Evolutionary conservation across 2,888 invertebrate genomes (phyloP).

Genomic region (Lacanobia wlatinum): DNA sequence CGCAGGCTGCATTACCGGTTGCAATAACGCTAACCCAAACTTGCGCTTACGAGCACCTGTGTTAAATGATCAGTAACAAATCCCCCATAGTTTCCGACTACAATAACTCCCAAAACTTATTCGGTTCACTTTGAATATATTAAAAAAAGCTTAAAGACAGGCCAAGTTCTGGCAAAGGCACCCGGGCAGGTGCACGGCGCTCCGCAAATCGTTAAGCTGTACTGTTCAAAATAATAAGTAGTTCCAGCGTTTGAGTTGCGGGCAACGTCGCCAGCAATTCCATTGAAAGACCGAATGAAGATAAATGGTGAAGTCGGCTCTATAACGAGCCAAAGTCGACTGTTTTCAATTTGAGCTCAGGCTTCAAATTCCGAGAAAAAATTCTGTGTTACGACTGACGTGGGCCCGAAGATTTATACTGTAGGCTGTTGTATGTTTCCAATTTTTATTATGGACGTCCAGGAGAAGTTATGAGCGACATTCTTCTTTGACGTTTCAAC

Average conservation of each 20-base stretch:
- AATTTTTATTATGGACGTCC: conserved; percentile 60
- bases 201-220: conserved; percentile 87
- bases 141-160: conserved; percentile 41
- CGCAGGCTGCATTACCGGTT: neutral
- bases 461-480: conserved; percentile 38
- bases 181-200: conserved; percentile 80
- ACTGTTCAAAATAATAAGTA: conserved; percentile 89
- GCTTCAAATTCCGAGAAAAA: conserved; percentile 80
- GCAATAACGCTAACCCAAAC: neutral
- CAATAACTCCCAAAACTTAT: conserved; percentile 43
- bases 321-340: conserved; percentile 88
- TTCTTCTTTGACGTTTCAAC: conserved; percentile 36
- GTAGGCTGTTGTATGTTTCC: conserved; percentile 43
- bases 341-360: conserved; percentile 88
- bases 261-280: conserved; percentile 87
- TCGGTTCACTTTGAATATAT: conserved; percentile 44
- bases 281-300: conserved; percentile 89
- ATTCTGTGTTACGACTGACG: conserved; percentile 66
- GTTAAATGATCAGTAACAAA: conserved; percentile 36
- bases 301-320: conserved; percentile 87
- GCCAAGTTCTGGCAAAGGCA: conserved; percentile 57
- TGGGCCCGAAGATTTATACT: conserved; percentile 48
- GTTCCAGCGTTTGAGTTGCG: conserved; percentile 88
- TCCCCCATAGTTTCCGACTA: conserved; percentile 11
- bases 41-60: neutral